Evolutionary conservation across 2,888 invertebrate species (phyloP), one percentile per base, ranked within the genome.

Genomic region (Abscondita cerata): DNA sequence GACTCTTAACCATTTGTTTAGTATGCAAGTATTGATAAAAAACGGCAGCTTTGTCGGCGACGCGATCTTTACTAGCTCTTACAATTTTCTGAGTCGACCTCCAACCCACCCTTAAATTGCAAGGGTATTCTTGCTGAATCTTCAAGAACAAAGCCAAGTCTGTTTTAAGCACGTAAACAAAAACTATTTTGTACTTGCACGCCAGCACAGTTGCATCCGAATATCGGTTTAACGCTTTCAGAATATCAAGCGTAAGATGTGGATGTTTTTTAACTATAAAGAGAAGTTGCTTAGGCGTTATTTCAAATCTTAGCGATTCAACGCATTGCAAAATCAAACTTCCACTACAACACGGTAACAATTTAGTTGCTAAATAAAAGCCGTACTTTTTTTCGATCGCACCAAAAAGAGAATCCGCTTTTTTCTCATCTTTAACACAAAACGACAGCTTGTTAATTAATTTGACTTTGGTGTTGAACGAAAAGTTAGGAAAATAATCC

Each of bases 1-100:
- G 44, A 41, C 34, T 57, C 18, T 57, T 59, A 15, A 57, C 41
- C 31, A 64, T 25, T 50, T 47, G 54, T 19, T 55, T 57, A 6
- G 36, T 50, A 20, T 55, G 46, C 12, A 66, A 60, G 13, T 12
- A 13, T 8, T 44, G 12, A 15, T 48, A 36, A 41, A 50, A 52
- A 9, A 33, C 9, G 1, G 19, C 2, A 1, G 46, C 46, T 6
- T 62, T 40, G 11, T 54, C 31, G 1, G 62, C 13, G 1, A 68
- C 34, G 40, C 41, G 31, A 8, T 40, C n/a, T 12, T 62, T 56
- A 38, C 61, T 44, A 16, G 20, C 33, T 18, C 19, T 15, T 11
- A 68, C 31, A 11, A 64, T 9, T 51, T 57, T 64, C 16, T 58
- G 46, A 12, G 59, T 62, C 6, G 62, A 48, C 9, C 62, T 55